phyloP scores from a whole-genome alignment of 2,113 vertebrate genomes.

The Copsychus sechellarum region DNA sequence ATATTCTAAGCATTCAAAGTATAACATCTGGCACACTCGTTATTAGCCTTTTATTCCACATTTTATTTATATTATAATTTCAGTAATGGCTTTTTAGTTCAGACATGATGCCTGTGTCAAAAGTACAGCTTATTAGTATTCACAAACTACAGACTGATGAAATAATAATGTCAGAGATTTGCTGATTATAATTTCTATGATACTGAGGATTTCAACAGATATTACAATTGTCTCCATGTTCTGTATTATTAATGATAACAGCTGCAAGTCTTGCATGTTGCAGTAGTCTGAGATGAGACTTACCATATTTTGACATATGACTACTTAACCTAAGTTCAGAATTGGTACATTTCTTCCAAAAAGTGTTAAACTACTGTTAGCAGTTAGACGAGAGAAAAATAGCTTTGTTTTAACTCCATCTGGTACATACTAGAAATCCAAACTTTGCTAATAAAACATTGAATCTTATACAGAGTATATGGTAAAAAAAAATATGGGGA shows the following conservation, averaged over 20 bases:
- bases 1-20: constrained; percentile 8
- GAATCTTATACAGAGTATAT: neutral
- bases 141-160: neutral
- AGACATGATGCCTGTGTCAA: constrained; percentile 4
- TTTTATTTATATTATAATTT: constrained; percentile 43
- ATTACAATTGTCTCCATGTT: neutral
- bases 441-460: neutral
- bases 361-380: neutral
- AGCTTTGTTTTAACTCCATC: neutral
- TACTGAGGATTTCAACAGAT: neutral
- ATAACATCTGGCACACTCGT: neutral
- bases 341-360: neutral
- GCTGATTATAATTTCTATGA: neutral
- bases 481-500: neutral
- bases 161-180: constrained; percentile 40
- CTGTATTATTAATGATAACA: constrained; percentile 56
- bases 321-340: neutral
- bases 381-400: neutral
- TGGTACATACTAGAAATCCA: neutral
- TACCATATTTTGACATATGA: constrained; percentile 19
- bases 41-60: neutral
- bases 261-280: constrained; percentile 12
- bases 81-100: neutral
- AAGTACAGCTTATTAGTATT: constrained; percentile 36
- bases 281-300: neutral